Evolutionary conservation across 2,888 invertebrate genomes (phyloP), one percentile per base, ranked within the genome.

Genomic region (Osmoderma eremita): DNA sequence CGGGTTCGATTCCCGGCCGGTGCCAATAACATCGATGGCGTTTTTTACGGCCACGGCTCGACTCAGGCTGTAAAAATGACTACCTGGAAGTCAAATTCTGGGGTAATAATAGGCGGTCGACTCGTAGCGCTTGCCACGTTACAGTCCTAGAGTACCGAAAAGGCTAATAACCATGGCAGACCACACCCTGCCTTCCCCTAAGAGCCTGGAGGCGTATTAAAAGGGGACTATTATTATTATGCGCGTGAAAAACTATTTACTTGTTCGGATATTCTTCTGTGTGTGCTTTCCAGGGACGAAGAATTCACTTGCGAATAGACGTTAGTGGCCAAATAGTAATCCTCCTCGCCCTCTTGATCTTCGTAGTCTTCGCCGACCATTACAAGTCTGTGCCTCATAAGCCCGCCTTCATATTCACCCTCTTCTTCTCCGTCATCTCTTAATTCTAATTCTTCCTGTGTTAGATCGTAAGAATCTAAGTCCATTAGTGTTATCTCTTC

Each of bases 401-500:
- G 15, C 15, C 38, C 13, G 10, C 74, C 61, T 80, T 75, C 63
- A 78, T 75, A 67, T 76, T 81, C 30, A 56, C 61, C 69, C 77
- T 83, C 70, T 15, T 53, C 73, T 67, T 73, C 73, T 2, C 66
- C 72, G 39, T 67, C 71, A 17, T 67, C 74, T 64, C 74, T 69
- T 51, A 76, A 13, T 63, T 80, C 80, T 39, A 78, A 71, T 74
- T 82, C 81, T 63, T 81, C 81, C 65, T 78, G 76, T 0, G 80
- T 80, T 30, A 80, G 70, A 17, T 77, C 79, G 73, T 79, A 81
- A 3, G 78, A 74, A 63, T 79, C 79, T 62, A 81, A 62, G 68
- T 82, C 80, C 70, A 79, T 73, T 45, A 81, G 75, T 2, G 73
- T 75, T 3, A 80, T 72, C 17, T 74, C 76, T 64, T 76, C 76